phyloP scores from a whole-genome alignment of 2,113 vertebrate species.

The pig (Sus scrofa) region T2T-Sscrofa CM000817.6:151047001-151047500 shows the following conservation, averaged over 20 bases:
- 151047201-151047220: not conserved
- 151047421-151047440: not conserved
- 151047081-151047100: not conserved
- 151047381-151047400: not conserved
- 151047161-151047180: too few relatives aligned
- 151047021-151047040: not conserved
- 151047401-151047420: not conserved
- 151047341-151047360: not conserved
- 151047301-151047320: not conserved
- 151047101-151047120: not conserved
- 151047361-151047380: not conserved
- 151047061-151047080: not conserved
- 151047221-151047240: not conserved
- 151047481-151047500: not conserved
- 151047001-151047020: not conserved
- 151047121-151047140: not conserved
- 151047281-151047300: not conserved
- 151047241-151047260: not conserved
- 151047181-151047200: not conserved
- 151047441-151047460: not conserved
- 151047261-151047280: not conserved
- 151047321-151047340: too few relatives aligned
- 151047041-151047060: not conserved
- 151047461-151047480: not conserved
- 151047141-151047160: not conserved